A percentile compares a stretch with the other conserved stretches of the same genome.
Conservation (phyloP, 2,113 vertebrate genomes). For the Pomatorhinus ruficollis region DNA sequence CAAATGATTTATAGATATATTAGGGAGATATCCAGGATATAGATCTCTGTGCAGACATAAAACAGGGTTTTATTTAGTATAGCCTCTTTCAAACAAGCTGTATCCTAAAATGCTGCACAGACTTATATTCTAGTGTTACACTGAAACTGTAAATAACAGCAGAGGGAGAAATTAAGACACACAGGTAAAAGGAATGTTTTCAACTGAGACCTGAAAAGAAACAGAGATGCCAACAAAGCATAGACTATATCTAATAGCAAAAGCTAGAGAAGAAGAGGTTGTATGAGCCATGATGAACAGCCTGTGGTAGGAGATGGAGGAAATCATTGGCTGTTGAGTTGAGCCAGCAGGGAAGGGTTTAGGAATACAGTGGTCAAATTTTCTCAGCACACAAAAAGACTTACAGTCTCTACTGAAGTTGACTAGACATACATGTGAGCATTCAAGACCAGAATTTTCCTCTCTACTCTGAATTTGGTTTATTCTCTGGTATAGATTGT, state of each 20-base stretch:
- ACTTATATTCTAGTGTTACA: background rate
- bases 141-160: constrained; percentile 13
- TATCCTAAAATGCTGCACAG: constrained; percentile 2
- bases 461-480: background rate
- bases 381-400: background rate
- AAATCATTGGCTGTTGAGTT: background rate
- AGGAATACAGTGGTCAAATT: background rate
- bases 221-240: background rate
- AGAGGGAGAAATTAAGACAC: constrained; percentile 1
- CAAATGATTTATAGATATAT: constrained; percentile 4
- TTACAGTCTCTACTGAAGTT: background rate
- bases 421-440: background rate
- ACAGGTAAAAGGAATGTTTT: constrained; percentile 3
- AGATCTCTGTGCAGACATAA: constrained; percentile 33
- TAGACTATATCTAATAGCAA: background rate
- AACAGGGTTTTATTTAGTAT: constrained; percentile 5
- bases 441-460: background rate
- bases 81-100: constrained; percentile 12
- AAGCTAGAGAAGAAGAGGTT: background rate
- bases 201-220: constrained; percentile 1
- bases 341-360: background rate
- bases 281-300: background rate
- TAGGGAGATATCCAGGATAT: background rate
- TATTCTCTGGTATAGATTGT: background rate
- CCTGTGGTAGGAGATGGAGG: background rate